Conservation (phyloP, 2,797 vertebrate genomes). For the Poeciliopsis presidionis region DNA sequence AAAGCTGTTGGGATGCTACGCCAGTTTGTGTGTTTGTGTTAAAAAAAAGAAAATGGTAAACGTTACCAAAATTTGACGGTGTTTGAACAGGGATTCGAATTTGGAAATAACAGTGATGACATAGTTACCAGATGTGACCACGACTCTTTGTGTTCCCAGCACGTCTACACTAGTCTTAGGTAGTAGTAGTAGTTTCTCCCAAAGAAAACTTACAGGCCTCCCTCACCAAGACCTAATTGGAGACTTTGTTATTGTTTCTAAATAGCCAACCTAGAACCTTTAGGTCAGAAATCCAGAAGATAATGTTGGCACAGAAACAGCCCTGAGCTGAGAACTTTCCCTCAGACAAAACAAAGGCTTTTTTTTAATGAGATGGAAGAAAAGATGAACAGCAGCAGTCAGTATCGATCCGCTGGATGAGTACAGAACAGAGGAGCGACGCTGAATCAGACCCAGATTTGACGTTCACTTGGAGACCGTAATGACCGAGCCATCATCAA, state of each 20-base stretch:
- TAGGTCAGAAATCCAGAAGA: background rate
- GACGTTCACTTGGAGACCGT: constrained; percentile 72
- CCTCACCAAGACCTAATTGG: background rate
- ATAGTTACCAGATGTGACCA: background rate
- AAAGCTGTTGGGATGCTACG: too few species aligned
- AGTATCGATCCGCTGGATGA: constrained; percentile 29
- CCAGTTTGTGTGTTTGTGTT: too few species aligned
- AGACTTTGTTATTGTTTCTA: background rate
- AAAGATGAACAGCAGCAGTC: background rate
- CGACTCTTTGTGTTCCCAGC: background rate
- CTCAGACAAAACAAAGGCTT: background rate
- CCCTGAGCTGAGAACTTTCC: background rate
- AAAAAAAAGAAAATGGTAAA: too few species aligned
- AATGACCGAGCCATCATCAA: constrained; percentile 70
- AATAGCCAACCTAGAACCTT: background rate
- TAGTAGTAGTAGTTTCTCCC: background rate
- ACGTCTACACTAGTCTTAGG: background rate
- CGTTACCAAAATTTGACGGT: too few species aligned
- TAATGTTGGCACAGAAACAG: background rate
- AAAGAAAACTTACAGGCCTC: background rate
- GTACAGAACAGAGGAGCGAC: constrained; percentile 39
- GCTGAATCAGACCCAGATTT: constrained; percentile 72
- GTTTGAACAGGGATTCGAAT: too few species aligned
- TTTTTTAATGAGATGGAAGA: background rate
- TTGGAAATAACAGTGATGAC: too few species aligned